phyloP scores from a whole-genome alignment of 2,888 invertebrate genomes.

The Eugnorisma glareosa region DNA sequence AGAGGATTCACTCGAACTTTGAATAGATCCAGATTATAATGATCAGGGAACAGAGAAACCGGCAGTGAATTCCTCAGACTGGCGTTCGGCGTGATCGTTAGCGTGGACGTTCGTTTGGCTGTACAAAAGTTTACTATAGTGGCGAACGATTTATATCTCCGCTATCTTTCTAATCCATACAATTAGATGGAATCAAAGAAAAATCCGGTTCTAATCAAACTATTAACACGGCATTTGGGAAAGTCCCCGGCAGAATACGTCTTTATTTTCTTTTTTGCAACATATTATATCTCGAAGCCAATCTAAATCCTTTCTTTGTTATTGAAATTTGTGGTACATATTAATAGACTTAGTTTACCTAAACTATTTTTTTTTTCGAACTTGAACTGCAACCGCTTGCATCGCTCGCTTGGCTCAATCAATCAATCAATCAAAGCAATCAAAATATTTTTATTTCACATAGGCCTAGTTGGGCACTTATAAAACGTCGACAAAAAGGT shows the following conservation, averaged over 20 bases:
- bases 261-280: constrained; percentile 12
- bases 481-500: no score
- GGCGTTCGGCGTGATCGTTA: background rate
- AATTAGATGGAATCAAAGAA: background rate
- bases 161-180: background rate
- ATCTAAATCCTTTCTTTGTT: background rate
- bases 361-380: background rate
- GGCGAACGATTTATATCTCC: background rate
- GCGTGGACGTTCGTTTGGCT: background rate
- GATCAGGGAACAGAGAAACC: background rate
- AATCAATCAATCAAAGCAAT: no score
- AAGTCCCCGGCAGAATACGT: constrained; percentile 11
- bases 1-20: background rate
- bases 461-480: no score
- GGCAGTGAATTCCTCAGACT: background rate
- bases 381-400: no score
- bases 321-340: background rate
- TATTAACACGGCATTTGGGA: background rate
- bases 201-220: constrained; percentile 1
- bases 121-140: background rate
- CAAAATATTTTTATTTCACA: no score
- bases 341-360: background rate
- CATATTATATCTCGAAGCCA: background rate
- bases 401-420: no score
- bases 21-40: no score